Conservation (phyloP, 2,797 vertebrate species). For the Cyclopterus lumpus region DNA sequence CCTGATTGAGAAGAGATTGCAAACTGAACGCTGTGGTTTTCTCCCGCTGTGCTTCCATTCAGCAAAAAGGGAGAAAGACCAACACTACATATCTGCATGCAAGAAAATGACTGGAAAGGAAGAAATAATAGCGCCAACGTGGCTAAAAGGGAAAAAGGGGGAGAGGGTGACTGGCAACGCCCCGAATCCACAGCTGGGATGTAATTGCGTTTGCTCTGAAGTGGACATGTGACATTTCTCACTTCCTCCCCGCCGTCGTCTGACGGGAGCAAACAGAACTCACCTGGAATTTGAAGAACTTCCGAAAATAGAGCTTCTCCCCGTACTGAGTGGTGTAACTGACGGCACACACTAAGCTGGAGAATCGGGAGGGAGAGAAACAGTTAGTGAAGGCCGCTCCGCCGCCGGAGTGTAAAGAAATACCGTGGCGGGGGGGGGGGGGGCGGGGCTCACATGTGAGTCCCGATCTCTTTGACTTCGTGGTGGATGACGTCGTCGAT, state of each 20-base stretch:
- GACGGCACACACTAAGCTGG: constrained; percentile 97
- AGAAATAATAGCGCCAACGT: too few relatives aligned
- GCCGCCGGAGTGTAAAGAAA: background rate
- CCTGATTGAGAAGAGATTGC: constrained; percentile 90
- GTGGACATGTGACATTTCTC: constrained; percentile 75
- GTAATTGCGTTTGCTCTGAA: constrained; percentile 55
- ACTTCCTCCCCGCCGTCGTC: constrained; percentile 29
- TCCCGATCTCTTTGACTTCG: constrained; percentile 99
- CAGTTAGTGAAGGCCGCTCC: background rate
- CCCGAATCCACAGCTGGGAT: constrained; percentile 28
- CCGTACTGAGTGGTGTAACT: constrained; percentile 96
- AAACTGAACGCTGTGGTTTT: constrained; percentile 77
- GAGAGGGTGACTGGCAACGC: background rate
- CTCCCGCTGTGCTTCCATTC: constrained; percentile 64
- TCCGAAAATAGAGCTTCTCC: constrained; percentile 99
- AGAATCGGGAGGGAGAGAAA: too few relatives aligned
- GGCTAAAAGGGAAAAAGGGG: constrained; percentile 2
- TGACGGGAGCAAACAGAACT: constrained; percentile 42
- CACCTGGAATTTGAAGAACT: constrained; percentile 99
- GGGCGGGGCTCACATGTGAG: constrained; percentile 89
- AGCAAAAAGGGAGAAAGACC: background rate
- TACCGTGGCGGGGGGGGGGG: too few relatives aligned
- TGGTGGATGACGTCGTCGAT: constrained; percentile 99
- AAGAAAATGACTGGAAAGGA: background rate
- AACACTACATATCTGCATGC: background rate